A percentile compares a stretch with the other conserved stretches of the same genome.
These are phyloP conservation scores for Astropecten irregularis DNA, from an alignment of 53 echinoderm and acorn worm species.

Conservation along the genomic window DNA sequence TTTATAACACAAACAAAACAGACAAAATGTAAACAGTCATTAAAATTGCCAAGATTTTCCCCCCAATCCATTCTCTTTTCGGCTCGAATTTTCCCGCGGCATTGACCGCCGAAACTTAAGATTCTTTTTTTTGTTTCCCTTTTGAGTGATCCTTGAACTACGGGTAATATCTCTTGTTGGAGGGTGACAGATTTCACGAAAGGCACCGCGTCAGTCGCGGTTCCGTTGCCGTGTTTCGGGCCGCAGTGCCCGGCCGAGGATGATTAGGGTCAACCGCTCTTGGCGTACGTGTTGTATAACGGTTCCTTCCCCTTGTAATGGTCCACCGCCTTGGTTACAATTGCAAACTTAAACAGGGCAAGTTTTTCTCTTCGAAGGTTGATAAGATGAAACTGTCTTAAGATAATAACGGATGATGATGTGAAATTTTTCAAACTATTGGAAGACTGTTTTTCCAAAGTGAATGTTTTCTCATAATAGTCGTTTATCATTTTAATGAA, in stretches of 20 bases:
- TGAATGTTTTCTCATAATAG: too few species aligned
- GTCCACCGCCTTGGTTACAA: too few species aligned
- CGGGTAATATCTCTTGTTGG: constrained; percentile 43
- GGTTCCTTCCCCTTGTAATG: too few species aligned
- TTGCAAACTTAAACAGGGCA: too few species aligned
- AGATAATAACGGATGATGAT: too few species aligned
- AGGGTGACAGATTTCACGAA: constrained; percentile 23
- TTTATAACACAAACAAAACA: constrained; percentile 53
- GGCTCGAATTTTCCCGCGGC: constrained; percentile 5
- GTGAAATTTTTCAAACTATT: too few species aligned
- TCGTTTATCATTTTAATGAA: too few species aligned
- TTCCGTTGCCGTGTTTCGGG: not conserved
- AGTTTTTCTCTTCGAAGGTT: too few species aligned
- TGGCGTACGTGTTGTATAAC: constrained; percentile 29
- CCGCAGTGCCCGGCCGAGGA: constrained; percentile 1
- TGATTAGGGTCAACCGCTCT: constrained; percentile 8
- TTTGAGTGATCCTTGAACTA: constrained; percentile 40
- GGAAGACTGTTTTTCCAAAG: too few species aligned
- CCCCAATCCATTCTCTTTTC: not conserved
- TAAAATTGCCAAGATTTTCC: constrained; percentile 33
- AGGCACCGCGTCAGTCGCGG: not conserved
- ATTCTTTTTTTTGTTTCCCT: too few species aligned
- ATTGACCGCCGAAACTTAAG: constrained; percentile 35
- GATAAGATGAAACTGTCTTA: too few species aligned
- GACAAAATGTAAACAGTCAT: constrained; percentile 49